Evolutionary conservation across 1,140 invertebrate species (phyloP).

Genomic region (Zaprionus vittiger): DNA sequence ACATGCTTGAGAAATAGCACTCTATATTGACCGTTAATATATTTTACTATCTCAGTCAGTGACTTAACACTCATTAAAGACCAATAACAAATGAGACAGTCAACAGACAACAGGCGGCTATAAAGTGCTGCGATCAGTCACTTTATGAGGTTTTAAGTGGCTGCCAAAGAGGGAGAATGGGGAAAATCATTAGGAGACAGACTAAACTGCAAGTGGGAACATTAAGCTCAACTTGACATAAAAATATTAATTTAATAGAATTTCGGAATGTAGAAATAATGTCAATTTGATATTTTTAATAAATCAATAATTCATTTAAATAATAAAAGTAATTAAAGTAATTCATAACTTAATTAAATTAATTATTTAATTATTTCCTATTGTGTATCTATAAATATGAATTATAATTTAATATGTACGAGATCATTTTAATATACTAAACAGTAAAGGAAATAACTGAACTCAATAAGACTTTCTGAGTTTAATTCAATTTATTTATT

Average conservation of each 20-base stretch:
- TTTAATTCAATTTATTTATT: no score
- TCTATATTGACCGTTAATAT: background rate
- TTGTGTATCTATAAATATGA: no score
- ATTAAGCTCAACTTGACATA: background rate
- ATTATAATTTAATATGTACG: no score
- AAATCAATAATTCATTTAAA: background rate
- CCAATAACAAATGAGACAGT: conserved; percentile 20
- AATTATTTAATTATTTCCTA: no score
- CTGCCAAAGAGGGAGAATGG: background rate
- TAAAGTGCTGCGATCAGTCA: background rate
- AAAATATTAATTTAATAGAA: background rate
- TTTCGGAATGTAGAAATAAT: no score
- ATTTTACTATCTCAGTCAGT: conserved; percentile 1
- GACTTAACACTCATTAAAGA: conserved; percentile 18
- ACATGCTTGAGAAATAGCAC: background rate
- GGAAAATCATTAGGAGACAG: background rate
- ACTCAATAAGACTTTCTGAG: no score
- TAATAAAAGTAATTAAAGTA: no score
- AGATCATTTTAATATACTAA: no score
- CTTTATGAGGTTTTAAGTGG: conserved; percentile 21
- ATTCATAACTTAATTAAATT: no score
- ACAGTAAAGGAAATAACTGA: no score
- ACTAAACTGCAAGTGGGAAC: background rate
- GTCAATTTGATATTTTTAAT: no score
- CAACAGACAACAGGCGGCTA: conserved; percentile 9